phyloP scores from a whole-genome alignment of 2,888 invertebrate genomes.

The Lepeophtheirus nordmannii region DNA sequence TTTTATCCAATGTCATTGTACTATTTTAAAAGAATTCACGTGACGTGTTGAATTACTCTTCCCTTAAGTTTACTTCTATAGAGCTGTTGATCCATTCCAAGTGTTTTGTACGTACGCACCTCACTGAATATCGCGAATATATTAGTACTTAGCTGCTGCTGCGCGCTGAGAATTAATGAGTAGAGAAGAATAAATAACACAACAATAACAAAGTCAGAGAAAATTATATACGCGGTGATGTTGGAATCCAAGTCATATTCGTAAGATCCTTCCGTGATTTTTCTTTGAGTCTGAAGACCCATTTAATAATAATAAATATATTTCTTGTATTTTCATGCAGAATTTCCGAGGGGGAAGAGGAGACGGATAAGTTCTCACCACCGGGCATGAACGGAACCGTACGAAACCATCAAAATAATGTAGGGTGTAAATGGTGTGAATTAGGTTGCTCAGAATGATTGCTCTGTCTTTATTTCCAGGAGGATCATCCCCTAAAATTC shows the following conservation, averaged over 20 bases:
- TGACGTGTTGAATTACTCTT: too few relatives aligned
- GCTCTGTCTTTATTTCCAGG: not conserved
- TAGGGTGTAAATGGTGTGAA: not conserved
- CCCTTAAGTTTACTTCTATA: too few relatives aligned
- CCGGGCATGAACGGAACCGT: not conserved
- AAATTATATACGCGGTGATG: not conserved
- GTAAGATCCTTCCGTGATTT: not conserved
- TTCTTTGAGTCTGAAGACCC: too few relatives aligned
- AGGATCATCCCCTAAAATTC: conserved; percentile 76
- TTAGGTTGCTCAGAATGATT: not conserved
- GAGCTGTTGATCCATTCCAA: too few relatives aligned
- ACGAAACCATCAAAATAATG: not conserved
- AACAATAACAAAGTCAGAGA: not conserved
- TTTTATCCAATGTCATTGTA: too few relatives aligned
- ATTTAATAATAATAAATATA: not conserved
- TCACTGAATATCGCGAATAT: too few relatives aligned
- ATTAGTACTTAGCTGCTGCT: too few relatives aligned
- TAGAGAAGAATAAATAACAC: too few relatives aligned
- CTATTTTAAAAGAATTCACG: too few relatives aligned
- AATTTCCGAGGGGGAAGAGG: not conserved
- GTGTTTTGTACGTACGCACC: too few relatives aligned
- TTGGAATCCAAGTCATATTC: not conserved
- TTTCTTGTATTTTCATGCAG: not conserved
- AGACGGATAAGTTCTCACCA: not conserved
- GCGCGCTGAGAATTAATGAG: too few relatives aligned